These are phyloP conservation scores for Rhinella marina DNA, from an alignment of 2,797 vertebrate species.

Conservation along the genomic window DNA sequence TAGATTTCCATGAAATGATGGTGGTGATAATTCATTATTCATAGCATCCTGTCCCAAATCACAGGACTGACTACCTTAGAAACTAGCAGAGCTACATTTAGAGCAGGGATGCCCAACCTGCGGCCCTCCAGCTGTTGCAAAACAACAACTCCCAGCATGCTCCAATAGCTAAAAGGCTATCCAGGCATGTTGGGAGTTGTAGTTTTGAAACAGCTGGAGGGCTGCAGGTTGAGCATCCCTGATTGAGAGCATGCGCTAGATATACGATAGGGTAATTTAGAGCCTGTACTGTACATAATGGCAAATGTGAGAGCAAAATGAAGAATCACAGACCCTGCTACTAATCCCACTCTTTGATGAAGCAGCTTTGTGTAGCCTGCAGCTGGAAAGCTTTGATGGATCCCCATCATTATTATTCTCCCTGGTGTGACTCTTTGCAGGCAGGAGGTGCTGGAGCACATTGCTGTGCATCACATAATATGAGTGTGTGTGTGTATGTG, in stretches of 20 bases:
- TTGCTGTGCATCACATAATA: slow-evolving; percentile 37
- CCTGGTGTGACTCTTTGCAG: slow-evolving; percentile 25
- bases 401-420: slow-evolving; percentile 38
- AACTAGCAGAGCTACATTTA: background rate
- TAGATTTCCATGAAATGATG: background rate
- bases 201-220: no score
- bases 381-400: slow-evolving; percentile 41
- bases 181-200: no score
- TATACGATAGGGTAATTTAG: no score
- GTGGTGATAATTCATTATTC: background rate
- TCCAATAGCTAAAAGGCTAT: no score
- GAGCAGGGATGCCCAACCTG: no score
- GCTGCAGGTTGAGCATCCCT: no score
- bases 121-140: no score
- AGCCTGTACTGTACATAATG: background rate
- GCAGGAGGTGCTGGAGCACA: slow-evolving; percentile 40
- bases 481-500: slow-evolving; percentile 21
- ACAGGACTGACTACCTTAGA: background rate
- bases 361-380: slow-evolving; percentile 36
- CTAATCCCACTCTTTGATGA: slow-evolving; percentile 1
- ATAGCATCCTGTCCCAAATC: background rate
- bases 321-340: background rate
- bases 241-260: background rate
- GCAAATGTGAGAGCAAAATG: background rate
- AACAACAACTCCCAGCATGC: no score